Conservation (phyloP, 1,140 invertebrate genomes). For the Gryon sp. region DNA sequence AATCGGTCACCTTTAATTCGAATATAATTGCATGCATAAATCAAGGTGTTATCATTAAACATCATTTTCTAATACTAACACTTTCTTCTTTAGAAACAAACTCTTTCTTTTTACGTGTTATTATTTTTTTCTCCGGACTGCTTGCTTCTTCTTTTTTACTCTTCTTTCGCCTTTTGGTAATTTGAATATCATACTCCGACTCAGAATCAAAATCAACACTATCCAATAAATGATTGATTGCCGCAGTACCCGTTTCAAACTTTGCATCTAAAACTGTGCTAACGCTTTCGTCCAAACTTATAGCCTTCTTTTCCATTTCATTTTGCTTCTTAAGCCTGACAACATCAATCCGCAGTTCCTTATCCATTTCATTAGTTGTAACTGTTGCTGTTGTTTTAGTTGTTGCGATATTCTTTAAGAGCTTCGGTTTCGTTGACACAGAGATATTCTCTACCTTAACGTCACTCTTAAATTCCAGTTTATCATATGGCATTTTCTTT, state of each 20-base stretch:
- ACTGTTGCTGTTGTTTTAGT: slow-evolving; percentile 19
- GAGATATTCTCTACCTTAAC: no score
- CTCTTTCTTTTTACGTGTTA: no score
- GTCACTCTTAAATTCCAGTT: slow-evolving; percentile 69
- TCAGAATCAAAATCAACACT: slow-evolving; percentile 73
- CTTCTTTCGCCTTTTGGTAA: slow-evolving; percentile 69
- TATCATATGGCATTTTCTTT: slow-evolving; percentile 68
- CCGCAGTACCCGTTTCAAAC: slow-evolving; percentile 67
- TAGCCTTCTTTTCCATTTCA: slow-evolving; percentile 7
- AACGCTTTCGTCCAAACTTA: slow-evolving; percentile 67
- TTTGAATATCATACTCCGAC: slow-evolving; percentile 74
- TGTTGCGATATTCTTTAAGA: no score
- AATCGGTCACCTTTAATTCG: no score
- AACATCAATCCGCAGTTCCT: slow-evolving; percentile 11
- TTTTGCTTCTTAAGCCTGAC: slow-evolving; percentile 40
- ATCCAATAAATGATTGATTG: slow-evolving; percentile 66
- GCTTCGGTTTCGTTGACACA: no score
- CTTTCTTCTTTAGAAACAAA: slow-evolving; percentile 61
- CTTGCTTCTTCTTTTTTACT: background rate
- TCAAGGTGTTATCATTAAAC: no score
- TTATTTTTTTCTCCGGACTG: slow-evolving; percentile 11
- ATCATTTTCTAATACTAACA: slow-evolving; percentile 53
- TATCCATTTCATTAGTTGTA: slow-evolving; percentile 6
- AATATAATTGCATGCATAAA: no score
- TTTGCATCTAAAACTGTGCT: slow-evolving; percentile 71